phyloP scores from a whole-genome alignment of 2,888 invertebrate species.

The Aromia moschata region DNA sequence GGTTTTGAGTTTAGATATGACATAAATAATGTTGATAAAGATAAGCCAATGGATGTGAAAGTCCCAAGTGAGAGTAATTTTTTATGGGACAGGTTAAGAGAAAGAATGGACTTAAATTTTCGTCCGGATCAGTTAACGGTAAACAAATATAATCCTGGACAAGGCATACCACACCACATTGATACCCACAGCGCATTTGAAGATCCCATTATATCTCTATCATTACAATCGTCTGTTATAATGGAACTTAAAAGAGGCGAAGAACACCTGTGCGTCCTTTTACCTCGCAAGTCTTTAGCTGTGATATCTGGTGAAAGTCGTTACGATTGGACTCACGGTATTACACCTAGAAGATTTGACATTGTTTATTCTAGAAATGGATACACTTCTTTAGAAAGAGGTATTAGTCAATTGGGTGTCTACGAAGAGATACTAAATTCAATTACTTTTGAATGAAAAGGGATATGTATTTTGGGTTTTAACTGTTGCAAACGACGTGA shows the following conservation, averaged over 20 bases:
- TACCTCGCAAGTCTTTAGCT: constrained; percentile 78
- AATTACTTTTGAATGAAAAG: too few relatives aligned
- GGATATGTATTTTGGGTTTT: too few relatives aligned
- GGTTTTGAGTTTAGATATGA: constrained; percentile 93
- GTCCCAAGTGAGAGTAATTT: constrained; percentile 78
- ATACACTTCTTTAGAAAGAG: constrained; percentile 65
- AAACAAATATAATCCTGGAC: constrained; percentile 85
- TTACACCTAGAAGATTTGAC: constrained; percentile 85
- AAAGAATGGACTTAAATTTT: constrained; percentile 60
- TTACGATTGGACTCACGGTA: constrained; percentile 89
- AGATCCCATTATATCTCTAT: constrained; percentile 86
- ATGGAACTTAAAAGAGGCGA: constrained; percentile 87
- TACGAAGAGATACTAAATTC: too few relatives aligned
- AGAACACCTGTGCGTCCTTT: constrained; percentile 68
- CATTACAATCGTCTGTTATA: constrained; percentile 80
- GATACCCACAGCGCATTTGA: constrained; percentile 96
- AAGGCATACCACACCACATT: constrained; percentile 94
- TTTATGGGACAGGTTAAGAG: constrained; percentile 69
- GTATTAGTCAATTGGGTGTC: too few relatives aligned
- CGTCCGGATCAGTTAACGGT: constrained; percentile 85
- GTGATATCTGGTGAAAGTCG: constrained; percentile 78
- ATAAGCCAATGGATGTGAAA: constrained; percentile 70
- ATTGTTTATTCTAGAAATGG: constrained; percentile 69
- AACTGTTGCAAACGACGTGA: too few relatives aligned
- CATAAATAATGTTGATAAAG: constrained; percentile 83